Conservation (phyloP, 2,888 invertebrate genomes). For the Allacma fusca region DNA sequence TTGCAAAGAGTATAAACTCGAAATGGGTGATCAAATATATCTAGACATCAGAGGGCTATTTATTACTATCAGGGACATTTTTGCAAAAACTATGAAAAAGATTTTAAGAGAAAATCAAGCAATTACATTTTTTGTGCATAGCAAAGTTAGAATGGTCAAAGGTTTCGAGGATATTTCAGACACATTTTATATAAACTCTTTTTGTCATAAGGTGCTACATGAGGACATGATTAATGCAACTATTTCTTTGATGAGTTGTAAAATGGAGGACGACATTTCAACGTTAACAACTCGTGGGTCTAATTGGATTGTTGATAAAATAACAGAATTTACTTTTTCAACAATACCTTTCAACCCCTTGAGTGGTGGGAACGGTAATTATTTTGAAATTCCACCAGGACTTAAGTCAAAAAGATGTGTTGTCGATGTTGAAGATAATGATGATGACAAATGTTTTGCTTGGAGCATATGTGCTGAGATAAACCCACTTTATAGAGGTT, state of each 20-base stretch:
- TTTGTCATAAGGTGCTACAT: not conserved
- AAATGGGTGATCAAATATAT: no score
- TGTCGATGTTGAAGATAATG: not conserved
- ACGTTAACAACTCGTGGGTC: not conserved
- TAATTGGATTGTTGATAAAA: not conserved
- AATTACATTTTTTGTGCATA: no score
- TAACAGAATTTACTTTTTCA: not conserved
- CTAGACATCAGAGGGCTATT: no score
- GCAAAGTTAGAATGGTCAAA: no score
- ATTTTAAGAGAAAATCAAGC: no score
- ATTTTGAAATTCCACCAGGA: not conserved
- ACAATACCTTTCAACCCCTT: not conserved
- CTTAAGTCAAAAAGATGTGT: not conserved
- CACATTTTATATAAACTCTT: no score
- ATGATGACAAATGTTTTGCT: not conserved
- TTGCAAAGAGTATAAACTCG: no score
- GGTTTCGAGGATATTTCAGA: no score
- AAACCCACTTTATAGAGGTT: slow-evolving; percentile 6
- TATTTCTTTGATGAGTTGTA: not conserved
- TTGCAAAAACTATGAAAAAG: no score
- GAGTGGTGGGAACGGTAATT: not conserved
- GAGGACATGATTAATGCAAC: not conserved
- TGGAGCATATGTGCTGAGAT: not conserved
- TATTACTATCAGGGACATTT: no score
- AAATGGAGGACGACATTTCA: not conserved